Evolutionary conservation across 2,797 vertebrate genomes (phyloP), one percentile per base, ranked within the genome.

Genomic region (Furcifer pardalis): DNA sequence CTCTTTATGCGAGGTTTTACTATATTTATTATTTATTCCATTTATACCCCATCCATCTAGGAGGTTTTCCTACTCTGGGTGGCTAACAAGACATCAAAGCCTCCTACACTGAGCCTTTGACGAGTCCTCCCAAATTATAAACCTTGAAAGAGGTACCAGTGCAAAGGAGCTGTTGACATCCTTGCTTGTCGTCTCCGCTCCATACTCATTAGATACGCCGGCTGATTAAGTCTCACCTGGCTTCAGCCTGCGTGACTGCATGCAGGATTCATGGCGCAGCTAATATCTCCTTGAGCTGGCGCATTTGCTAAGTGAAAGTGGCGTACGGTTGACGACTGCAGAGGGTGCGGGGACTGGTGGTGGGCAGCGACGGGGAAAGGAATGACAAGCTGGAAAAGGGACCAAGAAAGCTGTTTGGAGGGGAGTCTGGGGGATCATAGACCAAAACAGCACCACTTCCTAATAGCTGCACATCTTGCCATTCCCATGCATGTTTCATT

Each of bases 201-300:
- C 0, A 2, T 81, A 89, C 15, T 23, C 17, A 0, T 89, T 83
- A 63, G 89, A 86, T 84, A 5, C 6, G 0, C 46, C 63, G 81
- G 44, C 87, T 78, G 92, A 80, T 84, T 0, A 65, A 56, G 89
- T 15, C 85, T 80, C 5, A 0, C 35, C 7, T n/a, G 21, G 86
- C 27, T 0, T 35, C 82, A 77, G 37, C 0, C 73, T 3, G 88
- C 86, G 25, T 88, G 87, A 90, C 91, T 87, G 90, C 87, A 0
- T 86, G 85, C 62, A 87, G 91, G 90, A 89, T 90, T 86, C 7
- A 90, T 76, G 2, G 81, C 87, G 76, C 9, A 72, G 83, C 83
- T 91, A 88, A 92, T 92, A 89, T 90, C 86, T 91, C 84, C 89
- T 78, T 15, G 88, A 82, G 90, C 91, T 92, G 92, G 90, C 79